Percentiles rank a stretch among this genome's conserved stretches.
phyloP scores from a whole-genome alignment of 64 coral and sea anemone genomes.

The Pachyseris speciosa region DNA sequence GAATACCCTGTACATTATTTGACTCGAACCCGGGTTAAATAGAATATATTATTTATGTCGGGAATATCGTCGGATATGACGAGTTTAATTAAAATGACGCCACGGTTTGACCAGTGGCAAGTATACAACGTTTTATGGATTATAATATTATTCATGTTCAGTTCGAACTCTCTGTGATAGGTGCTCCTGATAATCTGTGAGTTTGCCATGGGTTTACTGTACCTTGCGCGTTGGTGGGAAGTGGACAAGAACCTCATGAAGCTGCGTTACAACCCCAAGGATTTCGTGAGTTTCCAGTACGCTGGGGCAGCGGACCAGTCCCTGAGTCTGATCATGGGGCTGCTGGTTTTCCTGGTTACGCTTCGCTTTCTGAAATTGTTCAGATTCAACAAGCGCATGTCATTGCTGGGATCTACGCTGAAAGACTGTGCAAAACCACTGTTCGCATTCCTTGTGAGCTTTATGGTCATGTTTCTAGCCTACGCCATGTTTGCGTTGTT shows the following conservation, averaged over 20 bases:
- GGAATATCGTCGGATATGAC: too few relatives aligned
- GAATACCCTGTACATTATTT: too few relatives aligned
- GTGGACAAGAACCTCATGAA: slow-evolving; percentile 67
- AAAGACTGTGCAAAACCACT: slow-evolving; percentile 65
- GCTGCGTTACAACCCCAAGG: slow-evolving; percentile 85
- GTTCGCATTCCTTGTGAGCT: slow-evolving; percentile 56
- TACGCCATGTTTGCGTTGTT: slow-evolving; percentile 50
- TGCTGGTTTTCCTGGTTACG: slow-evolving; percentile 84
- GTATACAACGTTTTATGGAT: too few relatives aligned
- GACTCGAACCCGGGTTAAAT: too few relatives aligned
- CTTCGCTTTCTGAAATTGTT: slow-evolving; percentile 89
- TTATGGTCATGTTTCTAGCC: slow-evolving; percentile 61
- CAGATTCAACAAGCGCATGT: slow-evolving; percentile 82
- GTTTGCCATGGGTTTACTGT: slow-evolving; percentile 74
- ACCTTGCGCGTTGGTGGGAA: slow-evolving; percentile 78
- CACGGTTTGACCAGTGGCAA: too few relatives aligned
- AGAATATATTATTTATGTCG: too few relatives aligned
- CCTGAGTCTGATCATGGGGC: slow-evolving; percentile 69
- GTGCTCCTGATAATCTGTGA: slow-evolving; percentile 67
- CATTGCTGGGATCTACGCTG: slow-evolving; percentile 76
- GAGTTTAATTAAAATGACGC: too few relatives aligned
- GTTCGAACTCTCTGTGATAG: not conserved
- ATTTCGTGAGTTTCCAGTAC: slow-evolving; percentile 93
- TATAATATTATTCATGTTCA: too few relatives aligned
- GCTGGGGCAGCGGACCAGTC: slow-evolving; percentile 74